phyloP scores from a whole-genome alignment of 2,797 vertebrate species.

The Glyptemys insculpta region DNA sequence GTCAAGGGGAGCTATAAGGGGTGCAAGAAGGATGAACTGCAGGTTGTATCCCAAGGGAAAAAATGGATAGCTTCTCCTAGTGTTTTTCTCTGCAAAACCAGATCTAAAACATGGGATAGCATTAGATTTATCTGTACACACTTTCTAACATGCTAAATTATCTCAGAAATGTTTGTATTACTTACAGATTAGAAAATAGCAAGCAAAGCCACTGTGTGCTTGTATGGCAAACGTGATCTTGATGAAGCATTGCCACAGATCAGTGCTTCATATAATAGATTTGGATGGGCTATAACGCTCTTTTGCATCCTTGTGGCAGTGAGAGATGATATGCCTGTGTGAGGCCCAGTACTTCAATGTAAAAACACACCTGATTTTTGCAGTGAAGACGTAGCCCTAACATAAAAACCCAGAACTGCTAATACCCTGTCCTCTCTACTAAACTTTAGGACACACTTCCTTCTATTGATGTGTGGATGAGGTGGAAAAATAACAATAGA shows the following conservation, averaged over 20 bases:
- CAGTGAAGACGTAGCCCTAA: background rate
- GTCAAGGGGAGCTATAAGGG: background rate
- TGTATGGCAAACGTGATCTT: background rate
- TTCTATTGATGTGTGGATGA: background rate
- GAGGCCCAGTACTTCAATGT: background rate
- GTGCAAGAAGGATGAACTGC: background rate
- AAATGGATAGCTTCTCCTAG: background rate
- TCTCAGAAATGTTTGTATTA: background rate
- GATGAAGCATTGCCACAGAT: background rate
- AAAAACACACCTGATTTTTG: background rate
- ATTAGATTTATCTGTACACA: background rate
- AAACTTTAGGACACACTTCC: background rate
- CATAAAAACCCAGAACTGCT: background rate
- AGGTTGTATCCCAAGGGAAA: accelerated
- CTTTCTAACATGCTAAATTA: background rate
- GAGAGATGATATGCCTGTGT: background rate
- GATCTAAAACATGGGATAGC: accelerated
- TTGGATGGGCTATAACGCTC: accelerated
- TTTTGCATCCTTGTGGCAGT: background rate
- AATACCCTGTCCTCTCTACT: background rate
- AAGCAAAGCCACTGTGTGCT: background rate
- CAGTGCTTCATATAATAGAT: accelerated
- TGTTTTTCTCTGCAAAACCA: background rate
- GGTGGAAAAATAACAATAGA: background rate
- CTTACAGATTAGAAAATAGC: background rate